phyloP scores from a whole-genome alignment of 92 coral and sea anemone species.

The Epizoanthus illoricatus region DNA sequence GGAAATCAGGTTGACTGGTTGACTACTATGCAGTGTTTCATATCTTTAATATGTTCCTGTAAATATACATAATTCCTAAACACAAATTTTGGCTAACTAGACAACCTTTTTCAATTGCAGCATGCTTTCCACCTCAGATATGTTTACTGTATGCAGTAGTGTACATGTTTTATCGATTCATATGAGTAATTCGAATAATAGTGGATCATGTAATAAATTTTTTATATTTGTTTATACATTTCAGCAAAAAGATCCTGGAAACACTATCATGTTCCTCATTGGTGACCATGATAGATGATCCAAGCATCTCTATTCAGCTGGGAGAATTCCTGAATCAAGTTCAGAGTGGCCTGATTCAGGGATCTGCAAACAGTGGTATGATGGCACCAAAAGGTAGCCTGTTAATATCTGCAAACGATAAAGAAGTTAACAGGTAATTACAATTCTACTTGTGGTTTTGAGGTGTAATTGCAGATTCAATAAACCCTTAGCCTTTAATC shows the following conservation, averaged over 20 bases:
- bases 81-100: no score
- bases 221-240: neutral
- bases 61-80: no score
- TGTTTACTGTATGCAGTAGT: no score
- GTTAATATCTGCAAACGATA: conserved; percentile 43
- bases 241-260: conserved; percentile 53
- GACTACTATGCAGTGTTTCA: no score
- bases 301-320: conserved; percentile 37
- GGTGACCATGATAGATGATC: conserved; percentile 59
- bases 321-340: conserved; percentile 65
- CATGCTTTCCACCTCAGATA: no score
- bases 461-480: neutral
- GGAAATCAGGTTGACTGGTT: neutral
- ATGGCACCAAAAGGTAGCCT: conserved; percentile 49
- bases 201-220: neutral
- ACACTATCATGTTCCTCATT: conserved; percentile 29
- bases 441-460: neutral
- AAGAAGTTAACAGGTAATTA: conserved; percentile 41
- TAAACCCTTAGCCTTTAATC: neutral
- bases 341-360: conserved; percentile 59
- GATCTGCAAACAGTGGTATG: conserved; percentile 47
- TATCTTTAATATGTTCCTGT: no score
- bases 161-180: no score
- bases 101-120: no score
- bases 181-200: neutral